These are phyloP conservation scores for Sarcophaga subvicina DNA, from an alignment of 2,888 invertebrate genomes.

Conservation along the genomic window DNA sequence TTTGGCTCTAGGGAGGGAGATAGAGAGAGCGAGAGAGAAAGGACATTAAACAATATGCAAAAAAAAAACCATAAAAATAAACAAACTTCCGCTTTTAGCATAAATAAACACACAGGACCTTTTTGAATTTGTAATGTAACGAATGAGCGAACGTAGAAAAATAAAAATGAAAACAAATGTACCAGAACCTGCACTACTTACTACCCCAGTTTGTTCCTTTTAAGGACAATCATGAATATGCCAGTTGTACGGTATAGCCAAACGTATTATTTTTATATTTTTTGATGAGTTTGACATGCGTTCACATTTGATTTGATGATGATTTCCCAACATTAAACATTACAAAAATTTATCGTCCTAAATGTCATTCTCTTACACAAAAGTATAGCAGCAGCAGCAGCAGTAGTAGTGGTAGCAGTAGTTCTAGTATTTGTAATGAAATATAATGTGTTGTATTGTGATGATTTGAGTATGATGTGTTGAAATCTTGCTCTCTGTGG, in stretches of 20 bases:
- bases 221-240: slow-evolving; percentile 56
- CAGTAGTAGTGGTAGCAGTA: not conserved
- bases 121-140: slow-evolving; percentile 44
- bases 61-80: slow-evolving; percentile 76
- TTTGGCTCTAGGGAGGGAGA: slow-evolving; percentile 46
- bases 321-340: slow-evolving; percentile 72
- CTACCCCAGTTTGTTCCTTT: not conserved
- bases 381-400: not conserved
- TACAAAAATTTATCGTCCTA: slow-evolving; percentile 76
- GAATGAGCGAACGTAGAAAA: slow-evolving; percentile 51
- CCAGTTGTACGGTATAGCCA: not conserved
- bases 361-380: slow-evolving; percentile 71
- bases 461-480: slow-evolving; percentile 30
- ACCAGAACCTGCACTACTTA: slow-evolving; percentile 57
- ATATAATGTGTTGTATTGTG: not conserved
- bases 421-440: not conserved
- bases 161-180: slow-evolving; percentile 62
- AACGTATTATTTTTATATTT: slow-evolving; percentile 66
- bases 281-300: slow-evolving; percentile 82
- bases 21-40: slow-evolving; percentile 31
- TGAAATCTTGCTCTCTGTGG: slow-evolving; percentile 64
- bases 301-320: slow-evolving; percentile 77
- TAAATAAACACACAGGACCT: slow-evolving; percentile 27
- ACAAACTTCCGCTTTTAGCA: slow-evolving; percentile 76
- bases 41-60: slow-evolving; percentile 56